Evolutionary conservation across 2,113 vertebrate species (phyloP).

Genomic region (Calypte anna): DNA sequence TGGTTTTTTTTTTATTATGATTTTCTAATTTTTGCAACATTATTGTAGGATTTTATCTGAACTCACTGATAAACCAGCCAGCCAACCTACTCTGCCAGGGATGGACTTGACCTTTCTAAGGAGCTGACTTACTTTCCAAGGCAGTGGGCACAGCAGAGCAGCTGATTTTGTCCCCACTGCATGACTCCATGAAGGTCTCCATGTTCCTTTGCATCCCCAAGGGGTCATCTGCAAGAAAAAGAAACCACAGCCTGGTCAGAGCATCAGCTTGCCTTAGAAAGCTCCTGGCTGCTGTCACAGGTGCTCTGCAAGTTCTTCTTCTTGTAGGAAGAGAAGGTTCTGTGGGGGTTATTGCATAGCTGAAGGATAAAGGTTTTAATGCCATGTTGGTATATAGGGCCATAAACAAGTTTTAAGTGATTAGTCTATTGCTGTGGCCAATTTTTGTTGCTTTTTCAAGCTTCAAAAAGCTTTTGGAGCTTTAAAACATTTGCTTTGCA

Average conservation of each 20-base stretch:
- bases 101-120: background rate
- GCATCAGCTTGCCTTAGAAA: background rate
- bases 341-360: background rate
- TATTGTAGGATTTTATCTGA: background rate
- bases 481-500: rapidly evolving
- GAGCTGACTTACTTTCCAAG: conserved; percentile 70
- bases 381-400: background rate
- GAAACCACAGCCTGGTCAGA: background rate
- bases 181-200: conserved; percentile 81
- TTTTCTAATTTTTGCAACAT: background rate
- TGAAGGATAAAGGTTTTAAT: background rate
- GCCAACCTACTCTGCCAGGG: background rate
- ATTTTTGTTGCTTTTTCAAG: background rate
- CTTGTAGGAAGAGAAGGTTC: background rate
- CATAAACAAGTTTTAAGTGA: background rate
- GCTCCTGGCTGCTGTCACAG: background rate
- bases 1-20: background rate
- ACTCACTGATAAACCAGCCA: background rate
- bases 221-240: conserved; percentile 61
- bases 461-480: background rate
- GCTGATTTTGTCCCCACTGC: conserved; percentile 82
- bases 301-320: background rate
- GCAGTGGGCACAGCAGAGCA: conserved; percentile 76
- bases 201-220: conserved; percentile 73
- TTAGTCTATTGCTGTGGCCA: background rate